Evolutionary conservation across 1,140 invertebrate species (phyloP).

Genomic region (Arion vulgaris): DNA sequence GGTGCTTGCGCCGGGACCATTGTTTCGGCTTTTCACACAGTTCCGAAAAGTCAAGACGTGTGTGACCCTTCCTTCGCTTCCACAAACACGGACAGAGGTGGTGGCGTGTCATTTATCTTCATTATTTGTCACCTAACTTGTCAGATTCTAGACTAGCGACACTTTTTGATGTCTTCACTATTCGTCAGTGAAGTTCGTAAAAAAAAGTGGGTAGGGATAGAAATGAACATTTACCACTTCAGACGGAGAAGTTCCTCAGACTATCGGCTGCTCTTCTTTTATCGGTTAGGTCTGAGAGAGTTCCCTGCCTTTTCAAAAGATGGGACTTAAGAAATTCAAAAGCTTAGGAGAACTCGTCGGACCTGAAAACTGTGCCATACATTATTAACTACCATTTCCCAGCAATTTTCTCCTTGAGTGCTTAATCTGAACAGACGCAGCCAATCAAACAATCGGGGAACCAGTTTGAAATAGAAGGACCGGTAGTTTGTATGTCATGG

Average conservation of each 20-base stretch:
- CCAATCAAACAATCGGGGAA: slow-evolving; percentile 39
- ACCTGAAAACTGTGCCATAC: slow-evolving; percentile 35
- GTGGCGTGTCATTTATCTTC: slow-evolving; percentile 51
- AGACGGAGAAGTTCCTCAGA: slow-evolving; percentile 9
- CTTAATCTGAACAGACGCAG: slow-evolving; percentile 24
- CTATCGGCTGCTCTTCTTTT: slow-evolving; percentile 20
- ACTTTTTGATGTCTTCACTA: slow-evolving; percentile 39
- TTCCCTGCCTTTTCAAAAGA: not conserved
- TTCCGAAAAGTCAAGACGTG: slow-evolving; percentile 35
- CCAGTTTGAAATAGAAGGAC: not conserved
- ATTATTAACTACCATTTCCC: slow-evolving; percentile 49
- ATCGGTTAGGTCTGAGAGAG: slow-evolving; percentile 2
- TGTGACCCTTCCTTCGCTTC: slow-evolving; percentile 36
- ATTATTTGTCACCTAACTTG: slow-evolving; percentile 51
- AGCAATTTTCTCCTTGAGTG: slow-evolving; percentile 42
- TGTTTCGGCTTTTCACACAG: slow-evolving; percentile 24
- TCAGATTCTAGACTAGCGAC: slow-evolving; percentile 43
- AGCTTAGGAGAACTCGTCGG: slow-evolving; percentile 24
- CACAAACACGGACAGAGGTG: slow-evolving; percentile 41
- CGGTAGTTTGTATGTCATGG: not conserved
- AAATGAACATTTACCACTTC: slow-evolving; percentile 32
- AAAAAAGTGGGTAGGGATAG: slow-evolving; percentile 8
- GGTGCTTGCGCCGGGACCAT: slow-evolving; percentile 30
- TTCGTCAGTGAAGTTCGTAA: slow-evolving; percentile 18
- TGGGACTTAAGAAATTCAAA: not conserved